Evolutionary conservation across 2,888 invertebrate genomes (phyloP), one percentile per base, ranked within the genome.

Genomic region (Atherix ibis): DNA sequence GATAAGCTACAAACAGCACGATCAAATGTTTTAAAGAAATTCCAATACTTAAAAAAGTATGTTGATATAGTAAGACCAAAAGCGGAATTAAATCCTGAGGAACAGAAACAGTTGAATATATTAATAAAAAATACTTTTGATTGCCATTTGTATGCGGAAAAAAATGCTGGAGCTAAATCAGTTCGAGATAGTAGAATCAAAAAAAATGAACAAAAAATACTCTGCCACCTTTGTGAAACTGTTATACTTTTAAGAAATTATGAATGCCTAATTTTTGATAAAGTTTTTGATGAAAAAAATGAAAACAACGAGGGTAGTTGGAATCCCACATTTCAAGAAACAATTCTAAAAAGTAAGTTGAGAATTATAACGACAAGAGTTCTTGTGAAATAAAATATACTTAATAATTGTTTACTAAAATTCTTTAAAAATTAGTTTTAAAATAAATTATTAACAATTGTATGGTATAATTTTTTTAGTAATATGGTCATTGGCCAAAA

Each of bases 301-400:
- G 61, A 63, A 36, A 54, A 67, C 4, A 60, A 71, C 5, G 63
- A 68, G 44, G 76, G 76, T 2, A 66, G 64, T 24, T 73, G 75
- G 71, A 68, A 71, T 44, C 70, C 72, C 27, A 67, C 71, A 32
- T 59, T 69, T 31, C 64, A 70, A 44, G 73, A 76, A 50, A 51
- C 57, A 27, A 49, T 70, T 4, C 52, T 77, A 3, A 72, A 66
- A 62, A 53, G 68, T 63, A 52, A 60, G 28, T 30, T n/a, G n/a
- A n/a, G n/a, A n/a, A n/a, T n/a, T n/a, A n/a, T n/a, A n/a, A n/a
- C n/a, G n/a, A n/a, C n/a, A n/a, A n/a, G n/a, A n/a, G n/a, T n/a
- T n/a, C n/a, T n/a, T n/a, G n/a, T n/a, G n/a, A n/a, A n/a, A n/a
- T n/a, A n/a, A n/a, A n/a, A n/a, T n/a, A n/a, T n/a, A n/a, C n/a